phyloP scores from a whole-genome alignment of 2,888 invertebrate species.

The Drosophila nr. fundita region DNA sequence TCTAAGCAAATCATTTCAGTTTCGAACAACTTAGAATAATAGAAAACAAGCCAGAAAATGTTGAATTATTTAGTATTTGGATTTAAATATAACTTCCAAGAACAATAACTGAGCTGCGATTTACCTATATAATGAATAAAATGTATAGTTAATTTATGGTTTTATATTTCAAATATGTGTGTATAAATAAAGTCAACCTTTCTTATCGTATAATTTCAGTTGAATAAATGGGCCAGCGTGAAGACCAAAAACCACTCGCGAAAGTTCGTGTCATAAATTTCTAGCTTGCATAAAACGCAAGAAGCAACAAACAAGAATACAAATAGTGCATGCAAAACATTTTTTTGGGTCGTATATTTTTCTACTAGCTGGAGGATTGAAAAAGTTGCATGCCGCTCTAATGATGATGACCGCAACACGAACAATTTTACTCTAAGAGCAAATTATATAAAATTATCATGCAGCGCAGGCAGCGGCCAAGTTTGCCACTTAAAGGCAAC shows the following conservation, averaged over 20 bases:
- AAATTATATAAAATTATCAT: constrained; percentile 80
- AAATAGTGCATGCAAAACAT: constrained; percentile 65
- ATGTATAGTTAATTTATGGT: background rate
- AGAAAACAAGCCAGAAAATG: background rate
- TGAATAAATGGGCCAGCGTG: constrained; percentile 26
- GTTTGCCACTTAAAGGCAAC: constrained; percentile 64
- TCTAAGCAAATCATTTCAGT: background rate
- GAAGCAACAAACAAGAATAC: constrained; percentile 1
- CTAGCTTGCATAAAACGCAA: constrained; percentile 48
- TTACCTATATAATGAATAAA: too few relatives aligned
- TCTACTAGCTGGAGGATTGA: background rate
- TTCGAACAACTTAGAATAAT: background rate
- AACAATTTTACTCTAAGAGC: constrained; percentile 50
- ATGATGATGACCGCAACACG: constrained; percentile 54
- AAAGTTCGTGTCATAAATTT: constrained; percentile 65
- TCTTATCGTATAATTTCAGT: constrained; percentile 53
- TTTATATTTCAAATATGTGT: background rate
- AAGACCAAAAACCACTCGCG: constrained; percentile 8
- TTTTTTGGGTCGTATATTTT: constrained; percentile 57
- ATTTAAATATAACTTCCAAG: background rate
- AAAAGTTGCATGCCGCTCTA: constrained; percentile 11
- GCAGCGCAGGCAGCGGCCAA: constrained; percentile 68
- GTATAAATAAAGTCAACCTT: constrained; percentile 30
- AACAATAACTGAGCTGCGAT: background rate
- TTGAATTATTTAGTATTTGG: background rate